These are phyloP conservation scores for Ridgeia piscesae DNA, from an alignment of 1,140 invertebrate species.

Conservation along the genomic window DNA sequence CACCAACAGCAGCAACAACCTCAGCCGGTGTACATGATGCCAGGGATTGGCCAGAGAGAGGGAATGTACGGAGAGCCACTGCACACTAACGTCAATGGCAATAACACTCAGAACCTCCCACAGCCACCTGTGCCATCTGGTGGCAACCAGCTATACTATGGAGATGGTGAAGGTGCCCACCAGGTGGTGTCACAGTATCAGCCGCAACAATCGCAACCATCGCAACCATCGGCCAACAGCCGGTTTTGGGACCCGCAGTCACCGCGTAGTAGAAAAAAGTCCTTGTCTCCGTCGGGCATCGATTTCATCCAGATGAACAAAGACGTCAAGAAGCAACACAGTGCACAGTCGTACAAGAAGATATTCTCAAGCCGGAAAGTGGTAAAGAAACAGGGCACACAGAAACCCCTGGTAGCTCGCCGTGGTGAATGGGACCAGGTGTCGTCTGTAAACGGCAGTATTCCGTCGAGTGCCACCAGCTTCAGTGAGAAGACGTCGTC, in stretches of 20 bases:
- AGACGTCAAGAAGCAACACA: background rate
- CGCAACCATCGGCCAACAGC: background rate
- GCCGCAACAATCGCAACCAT: background rate
- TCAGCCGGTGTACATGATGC: background rate
- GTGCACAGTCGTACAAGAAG: background rate
- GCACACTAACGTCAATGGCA: background rate
- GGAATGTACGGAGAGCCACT: background rate
- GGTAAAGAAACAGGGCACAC: background rate
- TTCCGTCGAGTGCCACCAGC: background rate
- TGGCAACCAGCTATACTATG: background rate
- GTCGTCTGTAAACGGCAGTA: background rate
- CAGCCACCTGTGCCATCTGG: background rate
- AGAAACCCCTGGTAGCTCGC: background rate
- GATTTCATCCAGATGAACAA: background rate
- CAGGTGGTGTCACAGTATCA: background rate
- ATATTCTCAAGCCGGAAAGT: background rate
- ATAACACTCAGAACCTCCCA: background rate
- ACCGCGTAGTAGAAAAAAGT: background rate
- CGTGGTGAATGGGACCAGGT: background rate
- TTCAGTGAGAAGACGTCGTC: background rate
- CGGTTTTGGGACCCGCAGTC: background rate
- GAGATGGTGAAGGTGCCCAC: background rate
- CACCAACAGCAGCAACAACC: background rate
- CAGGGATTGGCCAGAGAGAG: background rate
- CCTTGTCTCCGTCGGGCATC: background rate